phyloP scores from a whole-genome alignment of 1,140 invertebrate species.

The Drosophila ambigua region DNA sequence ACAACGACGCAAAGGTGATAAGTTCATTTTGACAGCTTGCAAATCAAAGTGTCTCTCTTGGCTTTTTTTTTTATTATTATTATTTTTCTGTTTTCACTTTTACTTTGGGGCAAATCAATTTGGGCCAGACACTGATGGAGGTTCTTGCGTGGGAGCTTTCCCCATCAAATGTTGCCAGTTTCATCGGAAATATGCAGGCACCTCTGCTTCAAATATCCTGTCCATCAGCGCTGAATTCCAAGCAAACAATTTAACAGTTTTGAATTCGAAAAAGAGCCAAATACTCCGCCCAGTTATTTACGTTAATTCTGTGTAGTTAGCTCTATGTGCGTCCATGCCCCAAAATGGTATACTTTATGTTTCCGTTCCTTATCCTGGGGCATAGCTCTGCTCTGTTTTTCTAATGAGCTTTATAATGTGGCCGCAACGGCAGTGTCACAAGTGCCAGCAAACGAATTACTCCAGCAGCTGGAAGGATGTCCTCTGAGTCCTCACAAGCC shows the following conservation, averaged over 20 bases:
- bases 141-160: slow-evolving; percentile 38
- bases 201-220: slow-evolving; percentile 37
- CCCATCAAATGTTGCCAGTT: slow-evolving; percentile 12
- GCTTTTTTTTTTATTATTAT: slow-evolving; percentile 20
- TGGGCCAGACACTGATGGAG: slow-evolving; percentile 34
- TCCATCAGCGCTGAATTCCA: neutral
- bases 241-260: no score
- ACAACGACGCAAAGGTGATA: slow-evolving; percentile 68
- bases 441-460: slow-evolving; percentile 50
- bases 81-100: slow-evolving; percentile 28
- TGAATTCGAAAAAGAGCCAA: no score
- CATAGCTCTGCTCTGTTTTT: slow-evolving; percentile 11
- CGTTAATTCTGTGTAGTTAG: no score
- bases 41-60: slow-evolving; percentile 59
- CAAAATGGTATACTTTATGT: no score
- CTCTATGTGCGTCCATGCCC: no score
- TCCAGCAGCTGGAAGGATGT: slow-evolving; percentile 38
- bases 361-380: no score
- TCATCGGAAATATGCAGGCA: neutral
- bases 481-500: neutral
- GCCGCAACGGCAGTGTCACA: slow-evolving; percentile 49
- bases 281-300: no score
- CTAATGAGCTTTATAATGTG: slow-evolving; percentile 45
- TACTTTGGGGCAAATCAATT: slow-evolving; percentile 39
- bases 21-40: slow-evolving; percentile 69